These are phyloP conservation scores for Cheirogaleus medius DNA, from an alignment of 2,113 vertebrate species.

Conservation along the genomic window DNA sequence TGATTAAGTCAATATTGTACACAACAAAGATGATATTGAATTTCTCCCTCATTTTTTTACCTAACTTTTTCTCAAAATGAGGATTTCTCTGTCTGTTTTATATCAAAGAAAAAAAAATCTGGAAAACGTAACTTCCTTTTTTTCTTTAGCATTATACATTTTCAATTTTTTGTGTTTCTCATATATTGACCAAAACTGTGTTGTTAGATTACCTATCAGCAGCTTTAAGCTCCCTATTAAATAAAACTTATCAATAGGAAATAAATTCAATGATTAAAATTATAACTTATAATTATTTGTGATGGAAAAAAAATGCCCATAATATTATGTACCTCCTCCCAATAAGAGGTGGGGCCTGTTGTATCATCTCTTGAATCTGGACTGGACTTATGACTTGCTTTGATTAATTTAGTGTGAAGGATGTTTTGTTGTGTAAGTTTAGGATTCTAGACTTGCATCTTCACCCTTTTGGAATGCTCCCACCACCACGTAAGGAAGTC, in stretches of 20 bases:
- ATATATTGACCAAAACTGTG: background rate
- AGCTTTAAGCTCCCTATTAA: background rate
- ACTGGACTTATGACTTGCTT: background rate
- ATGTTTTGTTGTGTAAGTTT: background rate
- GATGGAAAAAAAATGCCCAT: background rate
- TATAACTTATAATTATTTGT: background rate
- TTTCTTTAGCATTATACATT: background rate
- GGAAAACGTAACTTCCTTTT: background rate
- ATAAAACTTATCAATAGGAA: slow-evolving; percentile 3
- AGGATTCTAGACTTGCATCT: background rate
- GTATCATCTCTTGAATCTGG: background rate
- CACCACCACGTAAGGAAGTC: background rate
- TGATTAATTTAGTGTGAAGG: background rate
- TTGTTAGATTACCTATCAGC: background rate
- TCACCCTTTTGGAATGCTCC: background rate
- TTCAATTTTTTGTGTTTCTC: slow-evolving; percentile 29
- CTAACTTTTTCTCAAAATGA: background rate
- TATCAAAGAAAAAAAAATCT: background rate
- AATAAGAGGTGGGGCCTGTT: background rate
- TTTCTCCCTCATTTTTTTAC: background rate
- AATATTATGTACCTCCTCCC: background rate
- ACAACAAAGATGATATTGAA: background rate
- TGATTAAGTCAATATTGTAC: background rate
- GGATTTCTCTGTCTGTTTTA: background rate
- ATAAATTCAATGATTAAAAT: slow-evolving; percentile 1